These are phyloP conservation scores for Lutjanus erythropterus DNA, from an alignment of 2,113 vertebrate species.

Conservation along the genomic window DNA sequence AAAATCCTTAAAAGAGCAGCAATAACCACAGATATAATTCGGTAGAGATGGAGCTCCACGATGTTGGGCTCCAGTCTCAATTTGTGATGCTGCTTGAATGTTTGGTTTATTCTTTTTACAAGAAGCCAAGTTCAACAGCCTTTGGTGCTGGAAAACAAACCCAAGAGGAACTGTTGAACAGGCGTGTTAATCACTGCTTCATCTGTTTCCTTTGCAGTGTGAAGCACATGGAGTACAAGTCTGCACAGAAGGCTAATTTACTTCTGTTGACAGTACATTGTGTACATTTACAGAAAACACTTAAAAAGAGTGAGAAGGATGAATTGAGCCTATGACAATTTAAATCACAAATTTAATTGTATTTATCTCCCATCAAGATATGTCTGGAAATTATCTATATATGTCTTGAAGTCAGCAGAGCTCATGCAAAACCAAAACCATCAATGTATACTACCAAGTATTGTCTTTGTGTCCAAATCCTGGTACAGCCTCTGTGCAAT, in stretches of 20 bases:
- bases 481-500: neutral
- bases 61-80: neutral
- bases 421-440: neutral
- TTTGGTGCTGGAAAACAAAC: constrained; percentile 12
- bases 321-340: neutral
- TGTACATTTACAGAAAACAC: neutral
- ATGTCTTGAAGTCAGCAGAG: neutral
- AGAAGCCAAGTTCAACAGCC: constrained; percentile 38
- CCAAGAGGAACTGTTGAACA: neutral
- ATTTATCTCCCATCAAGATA: neutral
- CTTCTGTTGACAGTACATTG: neutral
- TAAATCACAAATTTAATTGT: neutral
- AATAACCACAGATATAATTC: neutral
- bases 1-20: constrained; percentile 1
- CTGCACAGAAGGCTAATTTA: neutral
- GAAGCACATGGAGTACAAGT: neutral
- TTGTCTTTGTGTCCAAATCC: neutral
- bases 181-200: neutral
- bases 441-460: neutral
- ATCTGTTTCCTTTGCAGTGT: neutral
- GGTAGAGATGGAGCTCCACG: neutral
- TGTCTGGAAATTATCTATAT: neutral
- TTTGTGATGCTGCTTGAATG: constrained; percentile 9
- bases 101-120: constrained; percentile 6
- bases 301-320: neutral